These are phyloP conservation scores for Sander lucioperca DNA, from an alignment of 2,113 vertebrate genomes.

Conservation along the genomic window DNA sequence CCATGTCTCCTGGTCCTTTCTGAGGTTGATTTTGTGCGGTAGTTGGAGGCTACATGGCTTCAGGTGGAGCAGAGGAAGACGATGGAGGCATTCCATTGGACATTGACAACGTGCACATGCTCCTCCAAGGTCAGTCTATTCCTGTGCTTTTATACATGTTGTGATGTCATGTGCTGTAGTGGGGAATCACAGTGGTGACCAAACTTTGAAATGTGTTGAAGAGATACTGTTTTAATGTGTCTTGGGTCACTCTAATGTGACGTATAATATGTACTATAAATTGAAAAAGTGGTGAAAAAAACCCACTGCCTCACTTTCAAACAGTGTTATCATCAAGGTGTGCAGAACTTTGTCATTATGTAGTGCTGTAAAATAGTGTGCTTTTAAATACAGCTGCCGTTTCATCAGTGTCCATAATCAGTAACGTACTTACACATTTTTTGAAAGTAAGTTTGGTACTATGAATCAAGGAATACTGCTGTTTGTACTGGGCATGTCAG, in stretches of 20 bases:
- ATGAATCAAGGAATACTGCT: too few relatives aligned
- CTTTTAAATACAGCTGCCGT: too few relatives aligned
- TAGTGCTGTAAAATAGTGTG: too few relatives aligned
- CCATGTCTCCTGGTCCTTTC: not conserved
- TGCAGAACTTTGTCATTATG: too few relatives aligned
- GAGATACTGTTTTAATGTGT: not conserved
- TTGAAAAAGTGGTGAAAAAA: not conserved
- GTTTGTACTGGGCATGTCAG: not conserved
- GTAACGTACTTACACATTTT: too few relatives aligned
- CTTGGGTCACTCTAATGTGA: not conserved
- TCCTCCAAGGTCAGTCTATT: constrained; percentile 81
- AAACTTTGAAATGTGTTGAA: not conserved
- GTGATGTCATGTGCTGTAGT: constrained; percentile 21
- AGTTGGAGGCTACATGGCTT: constrained; percentile 70
- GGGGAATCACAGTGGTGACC: not conserved
- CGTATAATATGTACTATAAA: not conserved
- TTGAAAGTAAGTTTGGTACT: too few relatives aligned
- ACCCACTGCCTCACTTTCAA: too few relatives aligned
- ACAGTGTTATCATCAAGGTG: too few relatives aligned
- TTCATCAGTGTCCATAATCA: too few relatives aligned
- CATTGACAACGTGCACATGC: constrained; percentile 79
- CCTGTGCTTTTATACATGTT: constrained; percentile 17
- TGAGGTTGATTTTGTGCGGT: not conserved
- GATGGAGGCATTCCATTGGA: constrained; percentile 70
- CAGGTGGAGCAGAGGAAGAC: constrained; percentile 56